phyloP scores from a whole-genome alignment of 2,797 vertebrate species.

The Trematomus bernacchii region DNA sequence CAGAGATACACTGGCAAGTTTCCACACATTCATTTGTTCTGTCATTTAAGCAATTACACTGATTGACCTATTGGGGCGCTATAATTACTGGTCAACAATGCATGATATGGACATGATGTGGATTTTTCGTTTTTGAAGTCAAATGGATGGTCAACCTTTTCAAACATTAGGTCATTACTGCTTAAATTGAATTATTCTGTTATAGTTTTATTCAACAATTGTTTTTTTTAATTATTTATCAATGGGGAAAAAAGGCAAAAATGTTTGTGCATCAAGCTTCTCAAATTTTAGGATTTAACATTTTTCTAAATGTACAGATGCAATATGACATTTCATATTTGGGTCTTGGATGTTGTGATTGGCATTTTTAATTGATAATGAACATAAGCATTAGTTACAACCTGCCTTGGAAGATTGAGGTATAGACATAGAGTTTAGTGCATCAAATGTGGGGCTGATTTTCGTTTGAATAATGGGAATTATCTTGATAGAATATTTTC shows the following conservation, averaged over 20 bases:
- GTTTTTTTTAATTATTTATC: slow-evolving; percentile 4
- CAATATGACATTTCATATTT: neutral
- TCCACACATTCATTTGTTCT: slow-evolving; percentile 29
- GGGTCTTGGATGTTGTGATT: neutral
- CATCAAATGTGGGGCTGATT: neutral
- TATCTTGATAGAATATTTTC: too few species aligned
- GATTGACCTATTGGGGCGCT: slow-evolving; percentile 42
- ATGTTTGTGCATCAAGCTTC: neutral
- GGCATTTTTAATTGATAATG: neutral
- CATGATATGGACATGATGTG: slow-evolving; percentile 24
- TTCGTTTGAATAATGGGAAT: neutral
- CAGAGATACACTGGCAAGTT: slow-evolving; percentile 8
- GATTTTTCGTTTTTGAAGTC: neutral
- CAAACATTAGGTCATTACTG: neutral
- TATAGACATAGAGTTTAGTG: neutral
- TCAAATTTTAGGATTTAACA: neutral
- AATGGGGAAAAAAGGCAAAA: neutral
- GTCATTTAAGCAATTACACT: slow-evolving; percentile 38
- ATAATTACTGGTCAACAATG: slow-evolving; percentile 33
- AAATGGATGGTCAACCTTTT: neutral
- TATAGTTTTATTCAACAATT: slow-evolving; percentile 3
- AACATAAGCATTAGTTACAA: neutral
- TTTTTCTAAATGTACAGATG: neutral
- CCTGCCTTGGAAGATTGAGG: neutral
- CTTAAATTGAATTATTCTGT: neutral